Evolutionary conservation across 1,140 invertebrate genomes (phyloP), one percentile per base, ranked within the genome.

Genomic region (Drosophila pachea): DNA sequence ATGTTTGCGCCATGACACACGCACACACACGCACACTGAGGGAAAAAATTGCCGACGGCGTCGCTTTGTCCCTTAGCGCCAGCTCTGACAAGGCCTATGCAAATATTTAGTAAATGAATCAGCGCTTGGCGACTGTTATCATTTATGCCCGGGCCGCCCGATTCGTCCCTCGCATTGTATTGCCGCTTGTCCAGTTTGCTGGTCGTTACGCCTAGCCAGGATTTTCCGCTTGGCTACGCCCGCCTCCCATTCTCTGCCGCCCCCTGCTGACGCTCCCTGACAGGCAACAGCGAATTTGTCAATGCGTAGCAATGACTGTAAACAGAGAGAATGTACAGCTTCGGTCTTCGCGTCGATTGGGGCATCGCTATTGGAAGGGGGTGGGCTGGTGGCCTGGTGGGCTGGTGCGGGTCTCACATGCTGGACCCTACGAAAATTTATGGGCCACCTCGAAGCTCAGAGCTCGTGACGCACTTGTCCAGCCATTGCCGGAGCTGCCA

Each of bases 61-160:
- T 52, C 70, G 63, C 73, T 79, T 68, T 86, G 81, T 81, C 76
- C 79, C 67, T 73, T 78, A 70, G 71, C 72, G 67, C 68, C 84
- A 83, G 67, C 77, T 73, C 84, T 82, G 86, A 88, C 86, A 88
- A 88, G 86, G 86, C 86, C 86, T 86, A 84, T 86, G 86, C 78
- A 88, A 88, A 88, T 88, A 88, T 88, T 88, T 88, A 88, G 86
- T 88, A 84, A 86, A 88, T 88, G 86, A 88, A 88, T 88, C 86
- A 88, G 86, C 86, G 86, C 71, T 86, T 88, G 83, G 77, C 75
- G 70, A 76, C 75, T 88, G 78, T 88, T 88, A 88, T 86, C 78
- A 88, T 83, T 87, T 87, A 79, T 87, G 78, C 71, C 63, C 59
- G 58, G 36, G 43, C 42, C 64, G 50, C 40, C 9, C 48, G 5